Percentiles rank a stretch among this genome's conserved stretches.
phyloP scores from a whole-genome alignment of 2,797 vertebrate species.

The Taeniopygia guttata region DNA sequence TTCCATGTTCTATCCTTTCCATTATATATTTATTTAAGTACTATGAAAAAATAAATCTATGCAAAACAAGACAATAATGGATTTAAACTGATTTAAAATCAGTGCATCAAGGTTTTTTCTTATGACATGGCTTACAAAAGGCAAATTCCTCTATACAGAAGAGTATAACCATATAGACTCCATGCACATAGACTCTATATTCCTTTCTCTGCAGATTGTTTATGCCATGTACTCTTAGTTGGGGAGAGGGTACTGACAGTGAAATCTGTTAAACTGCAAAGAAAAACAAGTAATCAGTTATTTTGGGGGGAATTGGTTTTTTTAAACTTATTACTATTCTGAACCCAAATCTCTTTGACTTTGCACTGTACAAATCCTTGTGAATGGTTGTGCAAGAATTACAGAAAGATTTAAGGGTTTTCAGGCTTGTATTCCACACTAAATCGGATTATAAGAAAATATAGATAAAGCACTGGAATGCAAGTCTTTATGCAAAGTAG shows the following conservation, averaged over 20 bases:
- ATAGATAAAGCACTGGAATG: constrained; percentile 35
- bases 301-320: rapidly evolving
- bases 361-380: constrained; percentile 27
- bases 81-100: background rate
- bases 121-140: background rate
- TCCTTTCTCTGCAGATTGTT: background rate
- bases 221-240: rapidly evolving
- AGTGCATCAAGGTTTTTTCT: background rate
- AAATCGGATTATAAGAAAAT: constrained; percentile 51
- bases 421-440: constrained; percentile 27
- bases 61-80: background rate
- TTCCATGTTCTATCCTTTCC: background rate
- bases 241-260: background rate
- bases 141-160: background rate
- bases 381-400: constrained; percentile 48
- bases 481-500: constrained; percentile 16
- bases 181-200: background rate
- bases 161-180: background rate
- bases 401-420: constrained; percentile 28
- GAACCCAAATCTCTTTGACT: background rate
- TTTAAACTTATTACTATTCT: background rate
- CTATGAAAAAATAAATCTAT: background rate
- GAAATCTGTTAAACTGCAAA: background rate
- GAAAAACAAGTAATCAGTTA: background rate
- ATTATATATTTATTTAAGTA: background rate